Evolutionary conservation across 92 coral and sea anemone genomes (phyloP), one percentile per base, ranked within the genome.

Genomic region (Epizoanthus ramosus): DNA sequence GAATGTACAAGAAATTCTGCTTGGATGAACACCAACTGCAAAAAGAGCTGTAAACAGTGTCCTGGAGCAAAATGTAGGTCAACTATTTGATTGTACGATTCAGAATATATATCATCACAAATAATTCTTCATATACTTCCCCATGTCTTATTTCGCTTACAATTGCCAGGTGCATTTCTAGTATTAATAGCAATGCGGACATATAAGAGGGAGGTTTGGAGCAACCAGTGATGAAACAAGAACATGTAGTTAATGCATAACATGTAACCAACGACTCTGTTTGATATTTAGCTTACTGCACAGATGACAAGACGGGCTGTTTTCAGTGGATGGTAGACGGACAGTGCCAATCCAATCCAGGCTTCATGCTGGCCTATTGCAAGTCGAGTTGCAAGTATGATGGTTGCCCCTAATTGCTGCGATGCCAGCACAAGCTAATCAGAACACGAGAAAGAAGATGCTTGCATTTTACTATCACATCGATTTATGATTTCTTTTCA

Each of bases 21-120:
- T 1, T 74, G 80, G 80, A 74, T 74, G 80, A 57, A 57, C 18
- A 3, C 10, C 6, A 74, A 74, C 31, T 74, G 80, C 66, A 57
- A 74, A 16, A 74, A 74, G 53, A 74, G 80, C 67, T 74, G 80
- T 31, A 74, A 74, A 4, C 80, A 74, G 80, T 74, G 80, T 31
- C 67, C 80, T 17, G 80, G 80, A 6, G 28, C 16, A 3, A 74
- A 74, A 56, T 74, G 80, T 74, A 54, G 21, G 80, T 33, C 33
- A 63, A 25, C 13, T 4, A 8, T 24, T 8, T 9, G 33, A 0
- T 4, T 14, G 14, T 25, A 5, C 7, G 54, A 10, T 47, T 47
- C 54, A 8, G 15, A 47, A 8, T 12, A 47, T 1, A 47, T 9
- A 7, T 1, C 54, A 47, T 1, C 43, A 37, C 43, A 3, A 37